Percentiles rank a stretch among this genome's conserved stretches.
Conservation (phyloP, 2,113 vertebrate genomes). For the Hydropotes inermis region DNA sequence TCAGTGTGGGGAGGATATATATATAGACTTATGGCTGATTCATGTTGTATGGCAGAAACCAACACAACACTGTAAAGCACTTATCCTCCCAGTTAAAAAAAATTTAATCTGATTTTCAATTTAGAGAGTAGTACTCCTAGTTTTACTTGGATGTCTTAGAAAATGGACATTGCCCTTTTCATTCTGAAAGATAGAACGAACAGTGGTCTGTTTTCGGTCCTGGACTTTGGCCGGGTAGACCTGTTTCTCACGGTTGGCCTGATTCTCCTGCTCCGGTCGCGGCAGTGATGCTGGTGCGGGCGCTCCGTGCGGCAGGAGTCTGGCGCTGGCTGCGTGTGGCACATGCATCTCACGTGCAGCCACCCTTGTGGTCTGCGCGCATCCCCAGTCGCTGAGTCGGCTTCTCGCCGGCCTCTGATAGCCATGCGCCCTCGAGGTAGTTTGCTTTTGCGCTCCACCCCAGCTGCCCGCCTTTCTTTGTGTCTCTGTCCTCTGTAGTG, state of each 20-base stretch:
- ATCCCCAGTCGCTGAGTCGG: neutral
- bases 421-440: neutral
- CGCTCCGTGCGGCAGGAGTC: neutral
- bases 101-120: neutral
- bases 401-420: neutral
- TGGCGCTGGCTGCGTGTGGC: neutral
- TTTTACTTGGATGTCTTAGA: neutral
- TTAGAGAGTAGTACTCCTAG: neutral
- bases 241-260: constrained; percentile 60
- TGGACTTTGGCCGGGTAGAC: constrained; percentile 62
- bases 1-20: neutral
- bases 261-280: constrained; percentile 61
- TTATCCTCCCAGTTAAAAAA: neutral
- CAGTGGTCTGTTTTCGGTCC: constrained; percentile 13
- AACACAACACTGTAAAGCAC: neutral
- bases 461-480: neutral
- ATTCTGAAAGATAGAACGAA: constrained; percentile 63
- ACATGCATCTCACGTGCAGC: neutral
- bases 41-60: neutral
- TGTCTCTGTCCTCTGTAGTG: constrained; percentile 73
- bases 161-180: constrained; percentile 41
- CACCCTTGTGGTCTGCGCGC: neutral
- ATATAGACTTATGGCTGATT: neutral
- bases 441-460: neutral
- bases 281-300: constrained; percentile 53